These are phyloP conservation scores for Nipponia nippon DNA, from an alignment of 2,113 vertebrate genomes.

Conservation along the genomic window DNA sequence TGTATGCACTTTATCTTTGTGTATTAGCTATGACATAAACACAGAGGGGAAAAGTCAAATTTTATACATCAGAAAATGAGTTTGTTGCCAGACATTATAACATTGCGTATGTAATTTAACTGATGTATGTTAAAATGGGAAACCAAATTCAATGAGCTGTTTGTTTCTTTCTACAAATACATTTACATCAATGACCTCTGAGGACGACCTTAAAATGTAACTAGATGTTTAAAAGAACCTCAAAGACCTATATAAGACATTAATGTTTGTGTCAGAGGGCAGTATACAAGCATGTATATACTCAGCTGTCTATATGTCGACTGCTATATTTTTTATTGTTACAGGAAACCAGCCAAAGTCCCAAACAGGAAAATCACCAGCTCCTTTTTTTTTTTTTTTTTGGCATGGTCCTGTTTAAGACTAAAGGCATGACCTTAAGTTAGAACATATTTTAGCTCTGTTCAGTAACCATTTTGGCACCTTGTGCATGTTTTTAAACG, in stretches of 20 bases:
- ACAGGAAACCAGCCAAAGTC: slow-evolving; percentile 67
- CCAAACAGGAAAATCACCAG: slow-evolving; percentile 62
- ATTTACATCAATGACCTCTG: slow-evolving; percentile 64
- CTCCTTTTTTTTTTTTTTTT: not conserved
- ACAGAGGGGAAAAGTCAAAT: slow-evolving; percentile 54
- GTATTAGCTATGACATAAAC: slow-evolving; percentile 64
- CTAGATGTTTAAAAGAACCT: slow-evolving; percentile 64
- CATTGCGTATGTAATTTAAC: slow-evolving; percentile 54
- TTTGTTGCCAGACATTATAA: slow-evolving; percentile 57
- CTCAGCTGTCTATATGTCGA: slow-evolving; percentile 60
- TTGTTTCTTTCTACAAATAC: slow-evolving; percentile 61
- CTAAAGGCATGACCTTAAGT: slow-evolving; percentile 34
- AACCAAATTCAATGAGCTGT: slow-evolving; percentile 65
- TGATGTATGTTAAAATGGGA: slow-evolving; percentile 61
- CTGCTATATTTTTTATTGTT: slow-evolving; percentile 63
- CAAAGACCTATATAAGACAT: slow-evolving; percentile 64
- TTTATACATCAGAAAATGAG: slow-evolving; percentile 51
- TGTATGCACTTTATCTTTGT: slow-evolving; percentile 50
- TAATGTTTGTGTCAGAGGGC: slow-evolving; percentile 66
- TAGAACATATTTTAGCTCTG: slow-evolving; percentile 31
- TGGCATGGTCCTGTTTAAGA: slow-evolving; percentile 22
- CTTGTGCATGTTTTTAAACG: not conserved
- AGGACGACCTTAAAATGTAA: slow-evolving; percentile 70
- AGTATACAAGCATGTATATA: slow-evolving; percentile 46
- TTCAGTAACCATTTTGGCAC: slow-evolving; percentile 50